Base-by-base conservation (phyloP, 2,888 invertebrate species). In the Zygothrica quintamaculata region DNA sequence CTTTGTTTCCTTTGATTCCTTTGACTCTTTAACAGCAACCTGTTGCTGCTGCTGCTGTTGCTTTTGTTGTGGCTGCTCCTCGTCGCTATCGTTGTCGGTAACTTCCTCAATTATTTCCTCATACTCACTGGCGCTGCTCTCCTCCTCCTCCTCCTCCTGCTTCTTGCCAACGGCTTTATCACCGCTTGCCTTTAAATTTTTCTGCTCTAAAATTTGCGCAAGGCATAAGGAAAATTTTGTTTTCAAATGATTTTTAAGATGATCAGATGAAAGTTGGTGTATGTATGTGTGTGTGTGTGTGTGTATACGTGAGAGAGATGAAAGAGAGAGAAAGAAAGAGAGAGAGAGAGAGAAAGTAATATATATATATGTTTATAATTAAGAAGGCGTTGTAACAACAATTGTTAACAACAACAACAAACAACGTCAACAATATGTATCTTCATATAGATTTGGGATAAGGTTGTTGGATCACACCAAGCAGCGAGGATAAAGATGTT, bases 151-250 rank as follows among this genome's bases (percentile, higher is more conserved):
- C 40, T 88, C 88, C 31, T 85, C 86, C 39, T 61, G 42, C 18
- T 25, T 31, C 40, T 78, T 57, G 46, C 60, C 68, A 72, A 91
- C 91, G 88, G 91, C 89, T 76, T 90, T 69, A 12, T 58, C 70
- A 26, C 92, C 92, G 80, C 92, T 92, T 44, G 92, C 92, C 76
- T 92, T 92, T 59, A 72, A 80, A 55, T 62, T 69, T 51, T 88
- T 87, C 72, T 78, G 72, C 70, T 86, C 89, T 77, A 78, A 59
- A 71, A 51, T n/a, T n/a, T 62, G 72, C 67, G 66, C 59, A 52
- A 43, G 59, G 43, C 33, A 26, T 29, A 29, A 29, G 29, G 11
- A 15, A 7, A 13, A 15, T 29, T 29, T 29, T 29, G 15, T 37
- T 50, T 39, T 18, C 47, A 36, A 40, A 25, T 55, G 31, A 5